Evolutionary conservation across 2,113 vertebrate species (phyloP), one percentile per base, ranked within the genome.

Genomic region (Turdus rufiventris): DNA sequence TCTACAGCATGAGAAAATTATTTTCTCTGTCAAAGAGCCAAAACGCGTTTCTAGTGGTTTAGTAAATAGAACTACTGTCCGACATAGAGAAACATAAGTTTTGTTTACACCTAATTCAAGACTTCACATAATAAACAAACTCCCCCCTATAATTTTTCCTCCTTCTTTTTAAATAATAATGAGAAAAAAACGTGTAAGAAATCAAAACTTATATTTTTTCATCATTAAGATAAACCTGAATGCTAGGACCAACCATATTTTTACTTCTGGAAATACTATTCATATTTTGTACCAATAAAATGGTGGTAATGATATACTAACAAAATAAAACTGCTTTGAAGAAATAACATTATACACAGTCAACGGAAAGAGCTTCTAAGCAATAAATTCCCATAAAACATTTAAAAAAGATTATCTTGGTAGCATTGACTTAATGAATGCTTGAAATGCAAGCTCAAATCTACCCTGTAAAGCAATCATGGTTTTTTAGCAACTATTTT

Each of bases 391-490:
- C 96, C 93, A 97, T 97, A 97, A 98, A 98, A 98, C 97, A 97
- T 97, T 98, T 96, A 91, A 96, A 98, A 98, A 97, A 97, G 58
- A 98, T 98, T 96, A 97, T 98, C 88, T 94, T 96, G 85, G 75
- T 92, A 91, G 90, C 95, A 95, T 8, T 96, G 98, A 98, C 96
- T 98, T 98, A 98, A 99, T 98, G 98, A 98, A 98, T 98, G 97
- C 97, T 98, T 98, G 97, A 98, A 98, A 99, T 99, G 98, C 98
- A 99, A 99, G 98, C 98, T 98, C 95, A 96, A 97, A 98, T 98
- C 98, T 98, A 97, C 96, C 96, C 98, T 96, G 97, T 97, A 98
- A 98, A 98, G 97, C 96, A 98, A 98, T 97, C 77, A 97, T 73
- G 97, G 6, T 9, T 97, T 98, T 98, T 98, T 97, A 97, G 98